Conservation (phyloP, 2,888 invertebrate genomes). For the Boloria euphrosyne region DNA sequence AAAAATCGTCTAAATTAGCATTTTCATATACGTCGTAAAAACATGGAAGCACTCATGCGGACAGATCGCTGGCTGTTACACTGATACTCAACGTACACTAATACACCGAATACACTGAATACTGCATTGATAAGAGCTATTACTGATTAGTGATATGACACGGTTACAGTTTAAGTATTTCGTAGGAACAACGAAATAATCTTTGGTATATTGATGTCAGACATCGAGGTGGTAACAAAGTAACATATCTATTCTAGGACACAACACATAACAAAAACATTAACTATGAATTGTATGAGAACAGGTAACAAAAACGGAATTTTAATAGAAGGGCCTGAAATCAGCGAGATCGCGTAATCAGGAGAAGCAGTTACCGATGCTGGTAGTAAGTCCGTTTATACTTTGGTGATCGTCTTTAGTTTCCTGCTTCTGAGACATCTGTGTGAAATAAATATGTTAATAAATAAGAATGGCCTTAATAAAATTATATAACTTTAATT, state of each 20-base stretch:
- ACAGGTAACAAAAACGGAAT: conserved; percentile 34
- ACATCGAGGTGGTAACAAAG: conserved; percentile 39
- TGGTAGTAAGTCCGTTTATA: conserved; percentile 51
- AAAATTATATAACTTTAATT: background rate
- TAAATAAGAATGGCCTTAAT: background rate
- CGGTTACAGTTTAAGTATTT: conserved; percentile 33
- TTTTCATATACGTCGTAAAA: conserved; percentile 72
- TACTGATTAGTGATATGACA: conserved; percentile 39
- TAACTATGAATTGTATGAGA: conserved; percentile 31
- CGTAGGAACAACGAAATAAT: conserved; percentile 26
- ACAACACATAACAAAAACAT: conserved; percentile 32
- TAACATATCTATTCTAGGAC: conserved; percentile 29
- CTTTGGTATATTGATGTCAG: conserved; percentile 38
- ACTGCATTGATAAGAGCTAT: conserved; percentile 38
- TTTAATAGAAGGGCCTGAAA: conserved; percentile 28
- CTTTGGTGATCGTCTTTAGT: conserved; percentile 72
- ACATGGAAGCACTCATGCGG: conserved; percentile 81
- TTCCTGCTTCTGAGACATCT: conserved; percentile 71
- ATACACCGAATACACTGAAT: conserved; percentile 22
- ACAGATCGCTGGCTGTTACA: conserved; percentile 75
- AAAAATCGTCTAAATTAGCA: conserved; percentile 72
- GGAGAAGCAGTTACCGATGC: conserved; percentile 33
- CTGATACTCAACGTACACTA: conserved; percentile 41
- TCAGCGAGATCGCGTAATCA: conserved; percentile 34
- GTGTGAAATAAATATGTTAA: conserved; percentile 37